Percentiles rank a stretch among this genome's conserved stretches.
Evolutionary conservation across 1,140 invertebrate genomes (phyloP).

Genomic region (Monomorium pharaonis): DNA sequence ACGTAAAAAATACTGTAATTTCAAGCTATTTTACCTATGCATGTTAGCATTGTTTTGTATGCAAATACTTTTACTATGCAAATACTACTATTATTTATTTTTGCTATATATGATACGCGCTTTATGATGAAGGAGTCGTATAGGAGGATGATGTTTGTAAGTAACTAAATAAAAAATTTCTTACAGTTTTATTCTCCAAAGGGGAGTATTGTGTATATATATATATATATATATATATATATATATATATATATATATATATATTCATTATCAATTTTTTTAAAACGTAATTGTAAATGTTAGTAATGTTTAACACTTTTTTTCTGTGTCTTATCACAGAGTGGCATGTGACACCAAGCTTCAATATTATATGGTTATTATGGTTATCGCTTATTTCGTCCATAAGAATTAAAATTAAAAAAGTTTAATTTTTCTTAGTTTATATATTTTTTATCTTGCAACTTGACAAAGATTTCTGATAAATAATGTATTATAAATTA

Average conservation of each 20-base stretch:
- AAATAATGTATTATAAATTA: neutral
- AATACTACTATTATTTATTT: slow-evolving; percentile 33
- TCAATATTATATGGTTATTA: neutral
- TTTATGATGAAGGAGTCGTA: slow-evolving; percentile 63
- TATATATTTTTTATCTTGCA: neutral
- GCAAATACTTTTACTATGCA: slow-evolving; percentile 25
- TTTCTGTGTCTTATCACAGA: neutral
- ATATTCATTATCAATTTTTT: neutral
- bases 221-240: neutral
- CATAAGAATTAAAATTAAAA: neutral
- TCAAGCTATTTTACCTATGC: neutral
- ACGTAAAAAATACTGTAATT: neutral
- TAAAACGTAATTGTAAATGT: neutral
- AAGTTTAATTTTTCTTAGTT: neutral
- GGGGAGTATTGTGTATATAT: neutral
- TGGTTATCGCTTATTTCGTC: neutral
- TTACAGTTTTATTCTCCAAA: neutral
- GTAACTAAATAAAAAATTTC: slow-evolving; percentile 60
- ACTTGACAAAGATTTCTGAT: neutral
- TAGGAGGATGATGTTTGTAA: slow-evolving; percentile 65
- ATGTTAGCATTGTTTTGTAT: slow-evolving; percentile 40
- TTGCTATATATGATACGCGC: slow-evolving; percentile 45
- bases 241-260: neutral
- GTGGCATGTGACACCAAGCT: neutral
- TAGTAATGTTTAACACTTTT: neutral